Conservation (phyloP, 2,113 vertebrate species). For the Brienomyrus longianalis region DNA sequence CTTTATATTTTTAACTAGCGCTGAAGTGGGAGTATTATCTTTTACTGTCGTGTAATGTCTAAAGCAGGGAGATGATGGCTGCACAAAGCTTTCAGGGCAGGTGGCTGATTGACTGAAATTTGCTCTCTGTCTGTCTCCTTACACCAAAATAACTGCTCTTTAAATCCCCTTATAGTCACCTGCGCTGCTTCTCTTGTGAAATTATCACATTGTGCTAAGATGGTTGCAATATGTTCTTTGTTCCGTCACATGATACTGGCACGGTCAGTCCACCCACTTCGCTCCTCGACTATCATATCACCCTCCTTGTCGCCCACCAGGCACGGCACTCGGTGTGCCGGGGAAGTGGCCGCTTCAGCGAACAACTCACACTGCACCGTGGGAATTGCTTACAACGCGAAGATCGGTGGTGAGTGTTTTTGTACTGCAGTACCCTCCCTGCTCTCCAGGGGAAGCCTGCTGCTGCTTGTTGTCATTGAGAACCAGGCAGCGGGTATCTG, state of each 20-base stretch:
- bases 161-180: not conserved
- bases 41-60: not conserved
- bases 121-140: not conserved
- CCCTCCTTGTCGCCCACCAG: slow-evolving; percentile 56
- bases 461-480: not conserved
- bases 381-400: slow-evolving; percentile 94
- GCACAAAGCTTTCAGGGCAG: not conserved
- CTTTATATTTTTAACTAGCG: not conserved
- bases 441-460: not conserved
- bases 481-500: not conserved
- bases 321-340: slow-evolving; percentile 97
- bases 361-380: slow-evolving; percentile 98
- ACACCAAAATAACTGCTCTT: not conserved
- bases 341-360: slow-evolving; percentile 92
- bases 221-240: not conserved
- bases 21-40: not conserved
- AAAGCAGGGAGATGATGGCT: not conserved
- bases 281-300: not conserved
- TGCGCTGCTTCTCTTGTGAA: not conserved
- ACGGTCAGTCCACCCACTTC: not conserved
- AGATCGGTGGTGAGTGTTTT: slow-evolving; percentile 81
- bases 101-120: not conserved
- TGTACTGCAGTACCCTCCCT: not conserved
- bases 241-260: not conserved
- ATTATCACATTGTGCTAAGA: not conserved